These are phyloP conservation scores for Odobenus rosmarus DNA, from an alignment of 2,113 vertebrate genomes.

Conservation along the genomic window DNA sequence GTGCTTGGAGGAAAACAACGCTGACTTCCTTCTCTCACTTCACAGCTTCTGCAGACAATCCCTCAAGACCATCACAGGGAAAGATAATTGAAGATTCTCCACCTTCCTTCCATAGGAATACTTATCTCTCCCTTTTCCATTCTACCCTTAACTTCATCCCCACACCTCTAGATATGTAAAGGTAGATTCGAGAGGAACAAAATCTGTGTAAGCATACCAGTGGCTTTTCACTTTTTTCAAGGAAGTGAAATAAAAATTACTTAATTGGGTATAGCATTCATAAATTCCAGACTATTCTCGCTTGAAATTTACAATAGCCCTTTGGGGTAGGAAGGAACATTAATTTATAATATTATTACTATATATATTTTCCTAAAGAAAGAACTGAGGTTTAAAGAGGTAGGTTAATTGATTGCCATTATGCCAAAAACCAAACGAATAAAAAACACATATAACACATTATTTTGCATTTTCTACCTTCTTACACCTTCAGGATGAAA, in stretches of 20 bases:
- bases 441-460: background rate
- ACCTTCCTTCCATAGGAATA: background rate
- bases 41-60: background rate
- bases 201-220: background rate
- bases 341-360: constrained; percentile 1
- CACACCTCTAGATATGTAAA: background rate
- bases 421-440: background rate
- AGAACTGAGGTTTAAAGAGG: background rate
- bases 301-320: background rate
- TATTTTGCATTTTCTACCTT: background rate
- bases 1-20: background rate
- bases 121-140: background rate
- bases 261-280: background rate
- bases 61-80: background rate
- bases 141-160: background rate
- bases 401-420: background rate
- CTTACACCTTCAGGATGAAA: background rate
- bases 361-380: background rate
- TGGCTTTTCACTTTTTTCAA: background rate
- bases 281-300: background rate
- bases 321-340: background rate
- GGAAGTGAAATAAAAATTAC: constrained; percentile 31
- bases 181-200: background rate
- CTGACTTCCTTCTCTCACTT: background rate
- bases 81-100: background rate